Evolutionary conservation across 2,113 vertebrate species (phyloP), one percentile per base, ranked within the genome.

Genomic region (Ahaetulla prasina): DNA sequence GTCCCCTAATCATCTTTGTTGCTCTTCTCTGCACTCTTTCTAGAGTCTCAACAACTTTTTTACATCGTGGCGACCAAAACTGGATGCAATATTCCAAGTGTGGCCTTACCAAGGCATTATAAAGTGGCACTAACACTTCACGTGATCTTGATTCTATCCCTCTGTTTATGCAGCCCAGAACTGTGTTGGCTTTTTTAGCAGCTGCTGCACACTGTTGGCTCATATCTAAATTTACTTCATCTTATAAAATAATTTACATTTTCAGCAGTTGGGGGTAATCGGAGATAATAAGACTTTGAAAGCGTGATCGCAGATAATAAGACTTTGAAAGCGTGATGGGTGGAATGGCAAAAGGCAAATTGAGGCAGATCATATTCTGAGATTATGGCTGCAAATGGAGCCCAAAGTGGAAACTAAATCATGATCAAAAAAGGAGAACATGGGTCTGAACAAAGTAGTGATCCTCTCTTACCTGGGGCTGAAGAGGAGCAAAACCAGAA

Each of bases 401-500:
- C 12, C 57, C 86, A 39, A 12, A 2, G 43, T 10, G 22, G 60
- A 45, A 35, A 20, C 49, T 54, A 27, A 39, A 27, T 68, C 50
- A 22, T n/a, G 39, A 30, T 11, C 80, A 84, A 60, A 18, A 12
- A 11, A 35, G 55, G 3, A 50, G 3, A 20, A 16, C 1, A 35
- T 54, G 45, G 1, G 84, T 47, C 0, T 0, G 0, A 49, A 23
- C 1, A 20, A 63, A 9, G 25, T 27, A 3, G 88, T 39, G n/a
- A 0, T 39, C 1, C 9, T 27, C 1, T 11, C 94, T 97, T 93
- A 99, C 99, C 98, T 98, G 98, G 3, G 99, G 99, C 89, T 99
- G 99, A 80, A 99, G 97, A 0, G 99, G 99, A 30, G 99, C 99
- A 63, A 99, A 99, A 25, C 99, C 99, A 25, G 98, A 98, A 97